A percentile compares a stretch with the other conserved stretches of the same genome.
Conservation (phyloP, 2,113 vertebrate species). For the Pan troglodytes region NHGRI_mPanTro3-v2.1_pri NC_072403.2:147262001-147262500, state of each 20-base stretch:
- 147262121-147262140: slow-evolving; percentile 50
- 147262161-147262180: slow-evolving; percentile 52
- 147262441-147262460: slow-evolving; percentile 11
- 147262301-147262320: slow-evolving; percentile 6
- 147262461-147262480: slow-evolving; percentile 12
- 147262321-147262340: slow-evolving; percentile 38
- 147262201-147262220: slow-evolving; percentile 44
- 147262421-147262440: slow-evolving; percentile 25
- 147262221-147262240: not conserved
- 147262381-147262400: not conserved
- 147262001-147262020: slow-evolving; percentile 50
- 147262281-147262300: not conserved
- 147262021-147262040: slow-evolving; percentile 53
- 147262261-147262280: not conserved
- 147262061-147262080: slow-evolving; percentile 63
- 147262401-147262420: not conserved
- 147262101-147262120: slow-evolving; percentile 77
- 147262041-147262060: slow-evolving; percentile 60
- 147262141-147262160: not conserved
- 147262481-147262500: not conserved
- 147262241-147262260: not conserved
- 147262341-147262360: not conserved
- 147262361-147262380: not conserved
- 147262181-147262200: slow-evolving; percentile 28
- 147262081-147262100: slow-evolving; percentile 64